Evolutionary conservation across 2,113 vertebrate genomes (phyloP), one percentile per base, ranked within the genome.

Genomic region (Gorsachius goisagi): DNA sequence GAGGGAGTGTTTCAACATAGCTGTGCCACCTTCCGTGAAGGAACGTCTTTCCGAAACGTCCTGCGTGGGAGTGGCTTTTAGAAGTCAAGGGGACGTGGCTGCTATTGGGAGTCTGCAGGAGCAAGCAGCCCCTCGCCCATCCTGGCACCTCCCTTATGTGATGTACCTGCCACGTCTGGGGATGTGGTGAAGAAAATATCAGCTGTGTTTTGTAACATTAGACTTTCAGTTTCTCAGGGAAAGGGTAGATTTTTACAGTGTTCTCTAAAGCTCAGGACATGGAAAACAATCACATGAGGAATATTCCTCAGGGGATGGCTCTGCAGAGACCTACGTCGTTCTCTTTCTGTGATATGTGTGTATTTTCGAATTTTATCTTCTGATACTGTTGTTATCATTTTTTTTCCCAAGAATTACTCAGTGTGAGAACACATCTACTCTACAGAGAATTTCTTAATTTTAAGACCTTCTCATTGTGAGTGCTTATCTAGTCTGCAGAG

Each of bases 281-380:
- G 33, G 30, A 62, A 93, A 92, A 82, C 58, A 72, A 53, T 47
- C 8, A n/a, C 62, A 67, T n/a, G 45, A 88, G 33, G 39, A 94
- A n/a, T 64, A 83, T 52, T 94, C 69, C 74, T 73, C 45, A 66
- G 44, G 66, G 85, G 33, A 60, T 41, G 27, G 44, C 39, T 94
- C 56, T 64, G 41, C 67, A 79, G 82, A 85, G 78, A 75, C 35
- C 15, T 58, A 30, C 28, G 44, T 41, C 85, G 73, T 60, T 89
- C 37, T 66, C 37, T 89, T 82, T 91, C 60, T 85, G 71, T 55
- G 60, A 37, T 81, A 77, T 53, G 37, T 82, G 39, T 89, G 56
- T 85, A 56, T 72, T 93, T 93, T 89, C 68, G n/a, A 89, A 56
- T 88, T 85, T 85, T 17, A 56, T 89, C 74, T 93, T 82, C 45